Percentiles rank a stretch among this genome's conserved stretches.
Conservation (phyloP, 2,888 invertebrate genomes). For the Minunthozetes semirufus region DNA sequence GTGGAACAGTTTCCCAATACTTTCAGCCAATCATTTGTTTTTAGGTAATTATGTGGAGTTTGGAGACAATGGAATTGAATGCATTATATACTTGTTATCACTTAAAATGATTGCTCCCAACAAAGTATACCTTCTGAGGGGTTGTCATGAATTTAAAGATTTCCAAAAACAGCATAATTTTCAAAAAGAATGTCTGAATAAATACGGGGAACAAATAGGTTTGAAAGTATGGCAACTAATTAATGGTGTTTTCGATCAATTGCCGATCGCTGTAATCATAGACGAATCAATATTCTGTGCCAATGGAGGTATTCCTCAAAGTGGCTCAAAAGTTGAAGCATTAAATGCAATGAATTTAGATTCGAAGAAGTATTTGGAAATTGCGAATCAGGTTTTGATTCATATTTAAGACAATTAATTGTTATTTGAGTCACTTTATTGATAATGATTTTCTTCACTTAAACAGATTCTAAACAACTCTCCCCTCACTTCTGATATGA, state of each 20-base stretch:
- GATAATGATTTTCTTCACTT: not conserved
- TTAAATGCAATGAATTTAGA: constrained; percentile 63
- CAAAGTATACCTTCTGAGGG: constrained; percentile 60
- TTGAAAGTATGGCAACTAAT: constrained; percentile 61
- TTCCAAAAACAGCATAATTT: constrained; percentile 69
- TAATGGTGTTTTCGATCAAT: constrained; percentile 63
- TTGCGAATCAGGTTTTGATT: constrained; percentile 65
- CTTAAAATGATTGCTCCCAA: constrained; percentile 62
- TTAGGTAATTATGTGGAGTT: constrained; percentile 71
- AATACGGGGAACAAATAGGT: constrained; percentile 61
- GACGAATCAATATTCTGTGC: constrained; percentile 69
- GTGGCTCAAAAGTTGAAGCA: constrained; percentile 34
- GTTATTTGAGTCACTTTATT: too few relatives aligned
- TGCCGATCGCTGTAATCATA: constrained; percentile 67
- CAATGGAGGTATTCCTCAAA: constrained; percentile 69
- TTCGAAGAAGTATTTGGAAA: constrained; percentile 55
- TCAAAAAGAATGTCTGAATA: constrained; percentile 61
- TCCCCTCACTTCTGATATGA: too few relatives aligned
- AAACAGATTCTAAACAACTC: not conserved
- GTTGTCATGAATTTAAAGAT: constrained; percentile 60
- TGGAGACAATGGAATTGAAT: constrained; percentile 60
- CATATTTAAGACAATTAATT: too few relatives aligned
- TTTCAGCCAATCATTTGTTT: constrained; percentile 61
- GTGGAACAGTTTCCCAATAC: constrained; percentile 63
- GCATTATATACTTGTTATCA: constrained; percentile 56